A percentile compares a stretch with the other conserved stretches of the same genome.
phyloP scores from a whole-genome alignment of 92 coral and sea anemone genomes.

The Heliopora coerulea region DNA sequence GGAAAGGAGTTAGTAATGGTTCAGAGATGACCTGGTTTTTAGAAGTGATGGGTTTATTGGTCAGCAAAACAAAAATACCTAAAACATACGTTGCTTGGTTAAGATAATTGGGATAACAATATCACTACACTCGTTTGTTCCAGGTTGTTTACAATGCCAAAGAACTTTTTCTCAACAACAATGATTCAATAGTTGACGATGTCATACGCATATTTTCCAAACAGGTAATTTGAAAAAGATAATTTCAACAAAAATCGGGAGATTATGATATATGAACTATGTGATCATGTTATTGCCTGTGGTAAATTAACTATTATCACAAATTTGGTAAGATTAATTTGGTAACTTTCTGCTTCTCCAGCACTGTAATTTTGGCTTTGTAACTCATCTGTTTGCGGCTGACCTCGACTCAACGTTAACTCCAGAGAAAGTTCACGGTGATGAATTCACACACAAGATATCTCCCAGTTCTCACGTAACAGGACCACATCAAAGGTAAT shows the following conservation, averaged over 20 bases:
- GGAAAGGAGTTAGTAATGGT: too few species aligned
- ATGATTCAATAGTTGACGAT: slow-evolving; percentile 84
- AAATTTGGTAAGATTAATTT: too few species aligned
- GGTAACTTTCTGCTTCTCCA: slow-evolving; percentile 16
- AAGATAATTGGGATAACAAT: too few species aligned
- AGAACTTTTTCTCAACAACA: slow-evolving; percentile 62
- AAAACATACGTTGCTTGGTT: too few species aligned
- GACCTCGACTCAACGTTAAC: slow-evolving; percentile 63
- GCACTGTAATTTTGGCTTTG: slow-evolving; percentile 98
- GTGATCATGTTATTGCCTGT: too few species aligned
- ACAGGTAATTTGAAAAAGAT: too few species aligned
- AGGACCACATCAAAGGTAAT: background rate
- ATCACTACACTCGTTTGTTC: background rate
- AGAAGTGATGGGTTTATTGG: too few species aligned
- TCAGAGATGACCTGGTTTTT: too few species aligned
- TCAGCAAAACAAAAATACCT: too few species aligned
- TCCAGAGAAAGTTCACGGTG: background rate
- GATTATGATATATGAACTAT: too few species aligned
- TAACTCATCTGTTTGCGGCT: slow-evolving; percentile 82
- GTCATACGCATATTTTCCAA: slow-evolving; percentile 87
- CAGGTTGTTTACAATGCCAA: slow-evolving; percentile 88
- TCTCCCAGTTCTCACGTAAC: slow-evolving; percentile 54
- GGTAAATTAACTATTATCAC: too few species aligned
- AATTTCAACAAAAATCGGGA: too few species aligned
- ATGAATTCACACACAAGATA: slow-evolving; percentile 67